Evolutionary conservation across 1,140 invertebrate genomes (phyloP).

Genomic region (Batillaria attramentaria): DNA sequence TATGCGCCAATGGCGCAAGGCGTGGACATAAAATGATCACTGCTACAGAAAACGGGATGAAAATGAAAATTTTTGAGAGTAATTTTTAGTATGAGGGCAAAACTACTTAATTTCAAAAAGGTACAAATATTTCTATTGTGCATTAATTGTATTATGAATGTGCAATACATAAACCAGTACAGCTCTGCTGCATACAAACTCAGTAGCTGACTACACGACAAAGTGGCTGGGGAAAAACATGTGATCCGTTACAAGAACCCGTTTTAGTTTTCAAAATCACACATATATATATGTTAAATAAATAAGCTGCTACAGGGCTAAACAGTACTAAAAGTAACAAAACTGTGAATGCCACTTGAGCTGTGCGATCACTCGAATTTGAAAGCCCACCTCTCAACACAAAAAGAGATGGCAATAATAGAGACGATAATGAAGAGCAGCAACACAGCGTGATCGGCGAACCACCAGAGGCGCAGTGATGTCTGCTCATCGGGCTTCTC

Average conservation of each 20-base stretch:
- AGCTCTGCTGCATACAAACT: too few relatives aligned
- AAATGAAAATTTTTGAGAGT: too few relatives aligned
- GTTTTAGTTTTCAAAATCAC: neutral
- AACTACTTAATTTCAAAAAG: too few relatives aligned
- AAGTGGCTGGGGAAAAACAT: neutral
- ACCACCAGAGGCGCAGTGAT: conserved; percentile 36
- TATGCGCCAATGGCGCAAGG: too few relatives aligned
- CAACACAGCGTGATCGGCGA: conserved; percentile 44
- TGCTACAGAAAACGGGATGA: too few relatives aligned
- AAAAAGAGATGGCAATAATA: conserved; percentile 46
- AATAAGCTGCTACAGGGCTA: neutral
- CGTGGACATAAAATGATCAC: too few relatives aligned
- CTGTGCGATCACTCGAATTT: neutral
- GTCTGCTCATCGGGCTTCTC: conserved; percentile 3
- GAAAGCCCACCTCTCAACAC: conserved; percentile 44
- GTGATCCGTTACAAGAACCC: neutral
- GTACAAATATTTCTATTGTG: too few relatives aligned
- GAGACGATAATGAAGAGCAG: conserved; percentile 48
- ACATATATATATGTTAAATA: neutral
- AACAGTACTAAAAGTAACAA: neutral
- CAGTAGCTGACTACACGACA: too few relatives aligned
- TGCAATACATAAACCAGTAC: neutral
- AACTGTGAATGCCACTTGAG: neutral
- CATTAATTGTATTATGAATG: neutral
- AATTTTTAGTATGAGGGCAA: too few relatives aligned